Conservation (phyloP, 2,888 invertebrate genomes). For the Prosapia bicincta region DNA sequence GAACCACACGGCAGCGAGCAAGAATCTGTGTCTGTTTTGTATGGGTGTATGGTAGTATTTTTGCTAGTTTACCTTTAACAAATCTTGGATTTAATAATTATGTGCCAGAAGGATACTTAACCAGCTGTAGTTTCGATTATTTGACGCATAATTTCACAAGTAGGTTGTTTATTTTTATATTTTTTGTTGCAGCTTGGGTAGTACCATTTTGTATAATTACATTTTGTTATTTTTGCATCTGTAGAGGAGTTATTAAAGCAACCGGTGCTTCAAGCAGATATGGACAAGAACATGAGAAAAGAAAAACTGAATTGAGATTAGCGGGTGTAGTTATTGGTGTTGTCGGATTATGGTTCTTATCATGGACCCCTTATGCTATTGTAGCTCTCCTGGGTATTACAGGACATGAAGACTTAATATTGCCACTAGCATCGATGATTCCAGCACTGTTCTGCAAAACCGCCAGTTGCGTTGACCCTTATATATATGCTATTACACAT, state of each 20-base stretch:
- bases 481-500: constrained; percentile 75
- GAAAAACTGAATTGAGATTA: constrained; percentile 62
- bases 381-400: constrained; percentile 71
- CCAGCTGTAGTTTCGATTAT: constrained; percentile 84
- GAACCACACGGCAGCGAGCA: constrained; percentile 59
- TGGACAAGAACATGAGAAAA: constrained; percentile 56
- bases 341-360: constrained; percentile 69
- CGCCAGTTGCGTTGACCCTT: constrained; percentile 77
- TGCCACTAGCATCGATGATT: constrained; percentile 68
- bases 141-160: constrained; percentile 59
- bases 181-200: constrained; percentile 73
- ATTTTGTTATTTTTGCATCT: constrained; percentile 69
- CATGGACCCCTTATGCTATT: constrained; percentile 80
- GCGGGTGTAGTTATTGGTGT: constrained; percentile 65
- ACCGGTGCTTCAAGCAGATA: constrained; percentile 34
- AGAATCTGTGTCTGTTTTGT: constrained; percentile 58
- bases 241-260: constrained; percentile 54
- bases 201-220: constrained; percentile 67
- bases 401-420: constrained; percentile 59
- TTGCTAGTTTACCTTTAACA: constrained; percentile 66
- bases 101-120: constrained; percentile 73
- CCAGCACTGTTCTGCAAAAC: constrained; percentile 78
- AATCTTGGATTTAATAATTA: constrained; percentile 66
- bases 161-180: constrained; percentile 66
- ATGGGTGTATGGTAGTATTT: constrained; percentile 70